Conservation (phyloP, 2,888 invertebrate genomes). For the Megaustenia siamemsis region DNA sequence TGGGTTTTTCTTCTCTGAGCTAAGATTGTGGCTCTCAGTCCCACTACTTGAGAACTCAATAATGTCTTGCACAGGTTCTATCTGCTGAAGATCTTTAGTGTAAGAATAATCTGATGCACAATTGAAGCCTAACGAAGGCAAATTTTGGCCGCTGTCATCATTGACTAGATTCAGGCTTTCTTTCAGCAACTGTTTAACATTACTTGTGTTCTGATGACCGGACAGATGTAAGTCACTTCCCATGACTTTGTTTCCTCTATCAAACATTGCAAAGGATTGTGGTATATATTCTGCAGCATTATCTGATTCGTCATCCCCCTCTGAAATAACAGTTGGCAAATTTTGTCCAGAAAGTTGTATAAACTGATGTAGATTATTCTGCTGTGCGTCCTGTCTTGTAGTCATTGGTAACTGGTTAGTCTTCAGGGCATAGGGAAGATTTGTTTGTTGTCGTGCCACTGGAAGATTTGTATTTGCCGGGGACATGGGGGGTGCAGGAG, state of each 20-base stretch:
- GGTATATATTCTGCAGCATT: neutral
- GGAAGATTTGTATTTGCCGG: neutral
- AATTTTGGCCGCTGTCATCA: slow-evolving; percentile 1
- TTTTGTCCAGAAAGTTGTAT: neutral
- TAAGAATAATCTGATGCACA: neutral
- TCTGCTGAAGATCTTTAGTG: slow-evolving; percentile 24
- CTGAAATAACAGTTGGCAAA: slow-evolving; percentile 27
- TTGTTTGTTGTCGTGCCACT: neutral
- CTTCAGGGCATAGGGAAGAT: neutral
- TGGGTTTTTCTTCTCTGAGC: neutral
- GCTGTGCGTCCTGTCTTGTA: neutral
- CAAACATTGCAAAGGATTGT: neutral
- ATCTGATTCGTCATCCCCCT: neutral
- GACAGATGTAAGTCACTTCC: neutral
- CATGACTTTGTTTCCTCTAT: neutral
- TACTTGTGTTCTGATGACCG: neutral
- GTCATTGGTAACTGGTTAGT: neutral
- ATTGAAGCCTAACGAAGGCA: slow-evolving; percentile 12
- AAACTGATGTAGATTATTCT: neutral
- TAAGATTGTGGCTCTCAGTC: neutral
- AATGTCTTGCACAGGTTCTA: slow-evolving; percentile 9
- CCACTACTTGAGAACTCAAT: neutral
- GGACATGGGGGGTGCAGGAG: slow-evolving; percentile 10
- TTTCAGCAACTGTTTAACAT: neutral
- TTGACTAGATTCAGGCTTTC: neutral